These are phyloP conservation scores for Corapipo altera DNA, from an alignment of 2,113 vertebrate genomes.

Conservation along the genomic window DNA sequence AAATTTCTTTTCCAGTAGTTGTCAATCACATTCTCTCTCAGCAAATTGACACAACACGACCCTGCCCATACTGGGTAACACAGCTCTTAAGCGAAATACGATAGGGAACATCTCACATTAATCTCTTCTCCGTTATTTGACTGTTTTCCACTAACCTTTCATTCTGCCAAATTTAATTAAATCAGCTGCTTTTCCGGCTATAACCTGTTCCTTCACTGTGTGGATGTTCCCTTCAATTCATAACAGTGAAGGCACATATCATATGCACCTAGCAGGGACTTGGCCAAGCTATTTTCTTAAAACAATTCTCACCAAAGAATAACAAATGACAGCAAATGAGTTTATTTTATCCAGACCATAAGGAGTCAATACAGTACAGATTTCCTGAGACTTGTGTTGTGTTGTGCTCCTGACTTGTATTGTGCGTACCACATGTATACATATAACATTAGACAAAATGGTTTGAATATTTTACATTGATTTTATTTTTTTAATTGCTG, in stretches of 20 bases:
- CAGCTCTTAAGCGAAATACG: conserved; percentile 35
- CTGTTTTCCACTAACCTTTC: conserved; percentile 59
- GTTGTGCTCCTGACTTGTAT: background rate
- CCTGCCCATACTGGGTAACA: background rate
- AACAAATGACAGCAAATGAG: background rate
- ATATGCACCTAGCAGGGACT: background rate
- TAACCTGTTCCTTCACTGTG: conserved; percentile 2
- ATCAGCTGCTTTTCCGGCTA: conserved; percentile 6
- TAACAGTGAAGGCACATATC: background rate
- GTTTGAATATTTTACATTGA: background rate
- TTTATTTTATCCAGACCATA: background rate
- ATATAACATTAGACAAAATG: background rate
- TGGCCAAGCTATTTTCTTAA: background rate
- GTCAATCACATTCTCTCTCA: conserved; percentile 36
- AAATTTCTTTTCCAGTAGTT: background rate
- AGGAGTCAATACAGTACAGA: background rate
- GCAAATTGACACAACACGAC: background rate
- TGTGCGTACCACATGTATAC: background rate
- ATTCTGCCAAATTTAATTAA: conserved; percentile 61
- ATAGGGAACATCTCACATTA: conserved; percentile 21
- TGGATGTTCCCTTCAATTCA: background rate
- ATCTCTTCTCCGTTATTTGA: conserved; percentile 49
- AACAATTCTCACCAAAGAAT: background rate
- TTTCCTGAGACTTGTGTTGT: background rate
- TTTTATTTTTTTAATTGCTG: background rate